Base-by-base conservation (phyloP, 2,888 invertebrate genomes). In the Brenthis hecate region DNA sequence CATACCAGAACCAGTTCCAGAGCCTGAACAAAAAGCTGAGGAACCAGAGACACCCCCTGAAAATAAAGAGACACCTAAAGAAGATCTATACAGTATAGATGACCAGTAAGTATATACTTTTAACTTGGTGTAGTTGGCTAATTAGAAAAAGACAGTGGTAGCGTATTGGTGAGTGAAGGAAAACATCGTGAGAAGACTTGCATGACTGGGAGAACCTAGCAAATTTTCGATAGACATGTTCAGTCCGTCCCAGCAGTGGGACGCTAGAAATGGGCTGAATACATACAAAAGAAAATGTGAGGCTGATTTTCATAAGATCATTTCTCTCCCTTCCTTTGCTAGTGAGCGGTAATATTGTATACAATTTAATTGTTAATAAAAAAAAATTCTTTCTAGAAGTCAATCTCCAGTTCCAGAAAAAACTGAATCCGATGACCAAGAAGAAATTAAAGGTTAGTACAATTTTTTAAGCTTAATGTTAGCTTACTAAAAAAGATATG, bases 341-440 rank as follows among this genome's bases (percentile, higher is more conserved):
- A 43, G 36, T 11, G 1, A 43, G 8, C 3, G 0, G 36, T 8
- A 43, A 43, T 43, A 43, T 43, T 43, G 14, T 51, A 11, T 23
- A 58, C 56, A 0, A 54, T 63, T 63, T 32, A 19, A 19, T 57
- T 67, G 5, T n/a, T 4, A n/a, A 16, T n/a, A 19, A 19, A 32
- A 32, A 56, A 55, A 36, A 3, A 51, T 14, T 74, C 74, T 53
- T 77, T 76, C n/a, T 72, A 83, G 82, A 72, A 81, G 78, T 61
- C 80, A 79, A 61, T 80, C 82, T 13, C 76, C 80, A 8, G 75
- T 76, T 32, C 75, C 78, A 36, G 74, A 74, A 28, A 77, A 78
- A 13, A 75, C 75, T 16, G 75, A 78, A 47, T 73, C 76, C 58
- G 82, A 82, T 74, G 78, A 79, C 68, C 81, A 81, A 73, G 78